phyloP scores from a whole-genome alignment of 2,113 vertebrate genomes.

The Procavia capensis region DNA sequence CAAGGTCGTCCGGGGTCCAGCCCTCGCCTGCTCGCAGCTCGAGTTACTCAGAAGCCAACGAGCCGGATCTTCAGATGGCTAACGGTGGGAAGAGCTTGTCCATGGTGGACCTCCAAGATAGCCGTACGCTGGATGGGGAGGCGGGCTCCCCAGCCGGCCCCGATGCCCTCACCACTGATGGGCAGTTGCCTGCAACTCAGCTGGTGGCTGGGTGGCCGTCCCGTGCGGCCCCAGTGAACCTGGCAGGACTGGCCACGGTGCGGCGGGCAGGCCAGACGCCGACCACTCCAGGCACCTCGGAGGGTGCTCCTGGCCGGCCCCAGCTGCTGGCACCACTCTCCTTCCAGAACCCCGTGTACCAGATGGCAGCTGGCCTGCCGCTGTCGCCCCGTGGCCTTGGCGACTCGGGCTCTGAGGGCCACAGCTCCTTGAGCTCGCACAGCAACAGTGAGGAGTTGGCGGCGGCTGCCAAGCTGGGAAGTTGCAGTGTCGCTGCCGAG shows the following conservation, averaged over 20 bases:
- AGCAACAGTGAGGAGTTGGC: conserved; percentile 96
- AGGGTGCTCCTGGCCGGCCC: conserved; percentile 91
- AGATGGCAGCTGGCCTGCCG: conserved; percentile 97
- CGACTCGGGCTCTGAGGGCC: conserved; percentile 97
- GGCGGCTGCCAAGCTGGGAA: conserved; percentile 85
- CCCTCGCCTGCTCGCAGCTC: conserved; percentile 98
- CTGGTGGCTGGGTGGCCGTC: conserved; percentile 90
- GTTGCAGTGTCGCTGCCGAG: conserved; percentile 88
- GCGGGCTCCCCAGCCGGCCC: conserved; percentile 78
- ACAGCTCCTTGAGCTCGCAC: conserved; percentile 98
- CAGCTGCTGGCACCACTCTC: conserved; percentile 96
- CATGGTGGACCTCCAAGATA: conserved; percentile 98
- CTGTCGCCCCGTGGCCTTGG: conserved; percentile 94
- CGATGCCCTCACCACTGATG: conserved; percentile 89
- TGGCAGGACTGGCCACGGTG: conserved; percentile 91
- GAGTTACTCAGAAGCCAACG: conserved; percentile 98
- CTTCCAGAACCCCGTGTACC: conserved; percentile 99
- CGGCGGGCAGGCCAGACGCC: conserved; percentile 93
- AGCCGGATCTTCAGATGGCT: conserved; percentile 95
- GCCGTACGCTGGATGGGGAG: conserved; percentile 92
- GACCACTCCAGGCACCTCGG: conserved; percentile 87
- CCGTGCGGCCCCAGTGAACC: conserved; percentile 88
- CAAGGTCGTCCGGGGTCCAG: conserved; percentile 96
- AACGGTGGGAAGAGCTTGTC: conserved; percentile 98
- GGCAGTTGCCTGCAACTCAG: conserved; percentile 87